Evolutionary conservation across 2,113 vertebrate genomes (phyloP).

Genomic region (Sitta europaea): DNA sequence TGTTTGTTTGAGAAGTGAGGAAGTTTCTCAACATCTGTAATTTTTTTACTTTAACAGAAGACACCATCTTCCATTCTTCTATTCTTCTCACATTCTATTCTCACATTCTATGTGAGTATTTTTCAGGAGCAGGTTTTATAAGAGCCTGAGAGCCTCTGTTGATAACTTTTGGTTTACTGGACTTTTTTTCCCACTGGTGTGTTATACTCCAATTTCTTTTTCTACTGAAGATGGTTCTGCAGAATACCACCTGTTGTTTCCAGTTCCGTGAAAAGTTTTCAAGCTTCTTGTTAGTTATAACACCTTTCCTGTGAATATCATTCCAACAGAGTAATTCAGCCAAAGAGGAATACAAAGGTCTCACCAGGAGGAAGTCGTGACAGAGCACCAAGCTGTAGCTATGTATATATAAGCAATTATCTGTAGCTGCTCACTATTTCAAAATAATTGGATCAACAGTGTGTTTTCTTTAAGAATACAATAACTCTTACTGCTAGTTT

Average conservation of each 20-base stretch:
- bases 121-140: background rate
- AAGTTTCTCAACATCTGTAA: constrained; percentile 17
- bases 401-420: constrained; percentile 54
- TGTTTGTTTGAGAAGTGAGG: constrained; percentile 11
- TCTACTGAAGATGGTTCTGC: background rate
- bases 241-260: constrained; percentile 57
- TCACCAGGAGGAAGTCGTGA: constrained; percentile 49
- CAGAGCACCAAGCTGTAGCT: constrained; percentile 28
- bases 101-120: background rate
- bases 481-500: background rate
- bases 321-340: constrained; percentile 38
- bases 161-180: background rate
- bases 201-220: background rate
- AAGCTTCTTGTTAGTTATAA: constrained; percentile 54
- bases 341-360: constrained; percentile 32
- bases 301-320: background rate
- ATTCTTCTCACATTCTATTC: too few relatives aligned
- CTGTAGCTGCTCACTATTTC: constrained; percentile 16
- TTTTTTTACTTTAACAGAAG: background rate
- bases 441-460: constrained; percentile 64
- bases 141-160: constrained; percentile 3
- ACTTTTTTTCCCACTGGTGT: background rate
- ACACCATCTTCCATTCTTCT: background rate
- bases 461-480: constrained; percentile 6
- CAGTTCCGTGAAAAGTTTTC: constrained; percentile 22